These are phyloP conservation scores for Ornithoptera priamus DNA, from an alignment of 2,888 invertebrate genomes.

Conservation along the genomic window DNA sequence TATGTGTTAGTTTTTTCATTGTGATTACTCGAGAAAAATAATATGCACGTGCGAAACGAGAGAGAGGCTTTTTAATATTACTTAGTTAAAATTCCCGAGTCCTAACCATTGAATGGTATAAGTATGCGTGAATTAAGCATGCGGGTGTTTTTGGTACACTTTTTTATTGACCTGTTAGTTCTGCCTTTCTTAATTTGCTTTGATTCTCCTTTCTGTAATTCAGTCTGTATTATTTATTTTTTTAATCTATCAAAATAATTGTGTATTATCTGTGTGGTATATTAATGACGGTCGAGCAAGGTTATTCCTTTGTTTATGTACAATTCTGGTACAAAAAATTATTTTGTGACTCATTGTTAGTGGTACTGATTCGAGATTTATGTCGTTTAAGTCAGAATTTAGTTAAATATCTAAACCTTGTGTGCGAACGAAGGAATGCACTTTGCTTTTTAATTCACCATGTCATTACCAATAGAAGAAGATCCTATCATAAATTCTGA, in stretches of 20 bases:
- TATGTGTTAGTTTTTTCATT: too few species aligned
- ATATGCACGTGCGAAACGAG: too few species aligned
- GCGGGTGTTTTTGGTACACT: too few species aligned
- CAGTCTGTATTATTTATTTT: background rate
- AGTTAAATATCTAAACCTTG: background rate
- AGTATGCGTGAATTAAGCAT: too few species aligned
- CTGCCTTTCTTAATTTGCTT: too few species aligned
- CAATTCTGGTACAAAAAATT: slow-evolving; percentile 10
- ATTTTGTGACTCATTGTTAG: slow-evolving; percentile 19
- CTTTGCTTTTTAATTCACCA: slow-evolving; percentile 44
- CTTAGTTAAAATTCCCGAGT: too few species aligned
- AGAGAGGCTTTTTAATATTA: too few species aligned
- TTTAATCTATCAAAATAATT: background rate
- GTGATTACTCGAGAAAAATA: too few species aligned
- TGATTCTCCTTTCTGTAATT: too few species aligned
- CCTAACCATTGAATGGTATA: too few species aligned
- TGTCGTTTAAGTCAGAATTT: background rate
- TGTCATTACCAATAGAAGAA: slow-evolving; percentile 66
- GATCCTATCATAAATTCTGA: slow-evolving; percentile 70
- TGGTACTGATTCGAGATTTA: slow-evolving; percentile 6
- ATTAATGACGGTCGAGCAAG: background rate
- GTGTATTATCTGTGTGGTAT: background rate
- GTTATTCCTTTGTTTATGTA: slow-evolving; percentile 24
- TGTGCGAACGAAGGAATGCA: slow-evolving; percentile 35
- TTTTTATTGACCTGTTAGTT: too few species aligned